phyloP scores from a whole-genome alignment of 2,888 invertebrate species.

The Oxyteleia sp. region DNA sequence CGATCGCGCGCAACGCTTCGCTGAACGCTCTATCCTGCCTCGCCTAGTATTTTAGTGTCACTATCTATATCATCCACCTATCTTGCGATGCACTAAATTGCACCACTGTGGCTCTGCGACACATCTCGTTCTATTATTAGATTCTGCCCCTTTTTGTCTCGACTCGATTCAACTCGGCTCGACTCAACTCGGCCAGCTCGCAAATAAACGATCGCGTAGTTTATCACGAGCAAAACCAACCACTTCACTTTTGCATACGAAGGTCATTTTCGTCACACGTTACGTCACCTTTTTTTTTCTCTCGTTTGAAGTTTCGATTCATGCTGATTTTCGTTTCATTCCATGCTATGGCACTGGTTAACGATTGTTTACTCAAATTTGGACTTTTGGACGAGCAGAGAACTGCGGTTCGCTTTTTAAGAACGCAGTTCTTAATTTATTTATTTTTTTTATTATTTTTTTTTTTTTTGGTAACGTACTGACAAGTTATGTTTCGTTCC shows the following conservation, averaged over 20 bases:
- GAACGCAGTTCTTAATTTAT: too few species aligned
- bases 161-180: conserved; percentile 45
- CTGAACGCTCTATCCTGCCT: conserved; percentile 27
- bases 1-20: conserved; percentile 19
- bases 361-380: too few species aligned
- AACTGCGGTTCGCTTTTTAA: too few species aligned
- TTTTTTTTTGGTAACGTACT: too few species aligned
- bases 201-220: conserved; percentile 48
- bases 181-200: conserved; percentile 16
- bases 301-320: too few species aligned
- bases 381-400: too few species aligned
- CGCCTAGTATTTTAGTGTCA: conserved; percentile 34
- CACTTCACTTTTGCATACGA: conserved; percentile 27
- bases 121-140: conserved; percentile 68
- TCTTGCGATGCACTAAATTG: conserved; percentile 49
- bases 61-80: conserved; percentile 45
- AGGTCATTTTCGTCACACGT: conserved; percentile 31
- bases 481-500: too few species aligned
- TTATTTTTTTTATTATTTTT: too few species aligned
- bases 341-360: too few species aligned
- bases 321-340: too few species aligned
- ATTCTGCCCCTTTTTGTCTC: conserved; percentile 59
- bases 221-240: conserved; percentile 27
- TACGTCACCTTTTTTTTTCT: conserved; percentile 19
- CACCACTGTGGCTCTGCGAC: conserved; percentile 43